A percentile compares a stretch with the other conserved stretches of the same genome.
Evolutionary conservation across 2,888 invertebrate genomes (phyloP).

Genomic region (Priapulus caudatus): DNA sequence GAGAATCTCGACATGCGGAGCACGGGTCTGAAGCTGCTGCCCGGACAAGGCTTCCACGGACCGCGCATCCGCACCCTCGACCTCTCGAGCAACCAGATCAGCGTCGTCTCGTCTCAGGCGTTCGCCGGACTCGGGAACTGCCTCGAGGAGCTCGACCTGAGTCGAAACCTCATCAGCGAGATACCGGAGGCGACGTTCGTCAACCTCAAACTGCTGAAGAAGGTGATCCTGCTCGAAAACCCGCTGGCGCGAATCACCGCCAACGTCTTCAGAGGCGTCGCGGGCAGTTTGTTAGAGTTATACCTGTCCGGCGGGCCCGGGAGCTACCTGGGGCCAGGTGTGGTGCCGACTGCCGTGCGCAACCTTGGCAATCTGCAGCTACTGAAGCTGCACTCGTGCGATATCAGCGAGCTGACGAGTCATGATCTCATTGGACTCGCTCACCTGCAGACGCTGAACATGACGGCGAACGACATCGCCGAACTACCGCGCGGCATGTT

Average conservation of each 20-base stretch:
- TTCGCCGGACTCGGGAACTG: not conserved
- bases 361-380: not conserved
- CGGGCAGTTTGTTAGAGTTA: not conserved
- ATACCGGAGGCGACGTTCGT: not conserved
- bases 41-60: not conserved
- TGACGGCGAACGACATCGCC: not conserved
- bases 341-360: not conserved
- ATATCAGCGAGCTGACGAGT: not conserved
- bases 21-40: not conserved
- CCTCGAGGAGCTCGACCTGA: not conserved
- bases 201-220: not conserved
- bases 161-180: not conserved
- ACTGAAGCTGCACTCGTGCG: not conserved
- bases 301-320: not conserved
- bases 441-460: not conserved
- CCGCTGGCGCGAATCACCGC: not conserved
- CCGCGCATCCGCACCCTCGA: not conserved
- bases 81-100: not conserved
- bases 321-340: not conserved
- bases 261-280: not conserved
- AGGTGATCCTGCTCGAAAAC: not conserved
- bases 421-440: not conserved
- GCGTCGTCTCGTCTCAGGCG: not conserved
- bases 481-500: not conserved
- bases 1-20: not conserved